phyloP scores from a whole-genome alignment of 2,888 invertebrate species.

The Drosophila kanekoi region DNA sequence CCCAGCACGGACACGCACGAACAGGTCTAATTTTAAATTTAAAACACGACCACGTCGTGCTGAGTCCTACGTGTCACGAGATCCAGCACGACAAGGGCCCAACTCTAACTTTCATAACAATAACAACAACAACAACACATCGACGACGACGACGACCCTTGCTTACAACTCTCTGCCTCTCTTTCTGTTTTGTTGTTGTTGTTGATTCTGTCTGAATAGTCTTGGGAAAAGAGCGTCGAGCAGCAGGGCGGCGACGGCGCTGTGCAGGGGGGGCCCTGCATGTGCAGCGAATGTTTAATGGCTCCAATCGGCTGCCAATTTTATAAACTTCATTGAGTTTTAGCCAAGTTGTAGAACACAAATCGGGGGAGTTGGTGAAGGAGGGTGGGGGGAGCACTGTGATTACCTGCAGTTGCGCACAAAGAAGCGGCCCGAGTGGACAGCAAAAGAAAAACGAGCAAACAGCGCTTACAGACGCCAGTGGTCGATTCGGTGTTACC shows the following conservation, averaged over 20 bases:
- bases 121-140: no score
- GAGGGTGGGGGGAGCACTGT: slow-evolving; percentile 17
- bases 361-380: slow-evolving; percentile 2
- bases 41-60: background rate
- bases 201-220: slow-evolving; percentile 54
- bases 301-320: slow-evolving; percentile 29
- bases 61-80: slow-evolving; percentile 6
- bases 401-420: slow-evolving; percentile 75
- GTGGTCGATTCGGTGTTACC: slow-evolving; percentile 40
- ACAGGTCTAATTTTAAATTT: background rate
- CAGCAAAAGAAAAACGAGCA: slow-evolving; percentile 39
- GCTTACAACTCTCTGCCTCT: slow-evolving; percentile 40
- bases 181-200: slow-evolving; percentile 17
- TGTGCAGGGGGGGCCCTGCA: slow-evolving; percentile 23
- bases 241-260: slow-evolving; percentile 18
- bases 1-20: background rate
- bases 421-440: slow-evolving; percentile 51
- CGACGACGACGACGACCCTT: slow-evolving; percentile 53
- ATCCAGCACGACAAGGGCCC: slow-evolving; percentile 2
- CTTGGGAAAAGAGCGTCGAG: slow-evolving; percentile 24
- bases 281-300: slow-evolving; percentile 59
- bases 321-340: slow-evolving; percentile 50
- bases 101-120: slow-evolving; percentile 22
- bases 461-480: slow-evolving; percentile 24
- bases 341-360: slow-evolving; percentile 27